Percentiles rank a stretch among this genome's conserved stretches.
Conservation (phyloP, 2,113 vertebrate species). For the Rhodinocichla rosea region DNA sequence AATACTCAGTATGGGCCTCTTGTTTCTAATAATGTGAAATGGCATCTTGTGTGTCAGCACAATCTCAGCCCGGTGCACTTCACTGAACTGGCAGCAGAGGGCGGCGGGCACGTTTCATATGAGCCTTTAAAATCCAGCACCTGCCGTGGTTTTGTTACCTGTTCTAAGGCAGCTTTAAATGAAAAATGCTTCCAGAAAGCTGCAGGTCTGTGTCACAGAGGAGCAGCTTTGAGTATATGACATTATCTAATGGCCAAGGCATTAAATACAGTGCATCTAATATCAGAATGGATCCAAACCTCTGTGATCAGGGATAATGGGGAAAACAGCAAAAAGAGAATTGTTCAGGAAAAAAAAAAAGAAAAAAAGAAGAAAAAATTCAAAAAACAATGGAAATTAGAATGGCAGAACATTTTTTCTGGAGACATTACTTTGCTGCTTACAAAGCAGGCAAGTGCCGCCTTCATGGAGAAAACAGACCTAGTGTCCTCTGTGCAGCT, state of each 20-base stretch:
- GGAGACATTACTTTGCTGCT: background rate
- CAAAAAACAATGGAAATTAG: background rate
- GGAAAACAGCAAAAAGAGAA: background rate
- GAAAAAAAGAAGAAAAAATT: background rate
- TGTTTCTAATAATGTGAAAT: background rate
- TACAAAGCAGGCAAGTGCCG: background rate
- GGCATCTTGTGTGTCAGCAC: background rate
- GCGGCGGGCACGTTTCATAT: background rate
- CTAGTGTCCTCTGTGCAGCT: background rate
- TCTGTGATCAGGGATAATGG: background rate
- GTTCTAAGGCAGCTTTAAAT: background rate
- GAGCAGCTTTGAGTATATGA: background rate
- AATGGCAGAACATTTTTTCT: background rate
- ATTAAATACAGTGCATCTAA: background rate
- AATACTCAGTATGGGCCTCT: background rate
- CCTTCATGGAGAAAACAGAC: background rate
- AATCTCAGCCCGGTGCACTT: background rate
- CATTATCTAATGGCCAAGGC: background rate
- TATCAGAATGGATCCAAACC: background rate
- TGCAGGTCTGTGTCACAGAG: background rate
- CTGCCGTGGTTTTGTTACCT: background rate
- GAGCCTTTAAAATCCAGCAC: background rate
- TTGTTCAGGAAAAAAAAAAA: background rate
- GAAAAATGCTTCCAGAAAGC: background rate
- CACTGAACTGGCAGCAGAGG: slow-evolving; percentile 15